phyloP scores from a whole-genome alignment of 2,113 vertebrate genomes.

The Bufo bufo region DNA sequence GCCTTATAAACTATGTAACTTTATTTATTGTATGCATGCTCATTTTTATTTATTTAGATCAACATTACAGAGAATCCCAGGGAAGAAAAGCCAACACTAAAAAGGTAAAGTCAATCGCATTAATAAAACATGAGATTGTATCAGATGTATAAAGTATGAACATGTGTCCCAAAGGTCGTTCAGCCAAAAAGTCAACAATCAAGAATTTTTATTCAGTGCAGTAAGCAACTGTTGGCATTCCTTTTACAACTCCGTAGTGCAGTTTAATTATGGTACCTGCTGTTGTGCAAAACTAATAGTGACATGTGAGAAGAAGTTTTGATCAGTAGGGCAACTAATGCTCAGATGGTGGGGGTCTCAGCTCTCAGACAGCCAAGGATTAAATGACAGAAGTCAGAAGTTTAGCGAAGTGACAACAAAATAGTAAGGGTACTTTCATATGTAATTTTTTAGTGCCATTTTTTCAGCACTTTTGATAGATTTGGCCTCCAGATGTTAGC shows the following conservation, averaged over 20 bases:
- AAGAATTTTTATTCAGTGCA: background rate
- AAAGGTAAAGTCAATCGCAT: background rate
- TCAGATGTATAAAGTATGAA: background rate
- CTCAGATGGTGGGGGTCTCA: too few relatives aligned
- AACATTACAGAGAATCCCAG: background rate
- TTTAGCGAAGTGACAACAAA: too few relatives aligned
- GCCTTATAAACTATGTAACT: too few relatives aligned
- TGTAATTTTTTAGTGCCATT: too few relatives aligned
- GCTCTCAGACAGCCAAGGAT: too few relatives aligned
- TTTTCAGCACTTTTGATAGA: too few relatives aligned
- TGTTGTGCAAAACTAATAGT: background rate
- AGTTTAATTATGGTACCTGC: background rate
- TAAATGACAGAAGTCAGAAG: too few relatives aligned
- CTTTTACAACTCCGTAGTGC: background rate
- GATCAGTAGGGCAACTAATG: too few relatives aligned
- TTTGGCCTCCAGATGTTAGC: too few relatives aligned
- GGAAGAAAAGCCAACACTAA: background rate
- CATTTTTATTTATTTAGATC: background rate
- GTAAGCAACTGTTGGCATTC: background rate
- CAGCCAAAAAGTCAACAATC: background rate
- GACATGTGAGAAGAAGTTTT: background rate
- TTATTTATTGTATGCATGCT: background rate
- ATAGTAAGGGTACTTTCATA: too few relatives aligned
- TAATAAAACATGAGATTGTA: background rate
- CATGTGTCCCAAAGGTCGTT: background rate